Base-by-base conservation (phyloP, 2,797 vertebrate genomes). In the Iguana delicatissima region DNA sequence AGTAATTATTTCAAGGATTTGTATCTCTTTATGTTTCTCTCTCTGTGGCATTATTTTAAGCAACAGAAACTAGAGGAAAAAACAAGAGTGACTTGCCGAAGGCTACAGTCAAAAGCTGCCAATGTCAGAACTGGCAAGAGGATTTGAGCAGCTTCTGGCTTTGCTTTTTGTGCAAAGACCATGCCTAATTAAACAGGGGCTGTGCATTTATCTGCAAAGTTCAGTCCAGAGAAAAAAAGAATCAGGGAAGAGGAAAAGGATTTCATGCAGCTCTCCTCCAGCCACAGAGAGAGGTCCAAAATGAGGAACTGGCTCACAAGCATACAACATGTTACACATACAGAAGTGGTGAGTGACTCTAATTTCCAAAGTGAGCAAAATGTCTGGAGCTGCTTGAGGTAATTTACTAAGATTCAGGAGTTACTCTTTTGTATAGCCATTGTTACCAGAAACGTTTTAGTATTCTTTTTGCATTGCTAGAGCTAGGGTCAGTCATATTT, bases 181-280 rank as follows among this genome's bases (percentile, higher is more conserved):
- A 57, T 72, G 84, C 89, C 76, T 82, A 90, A 90, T 90, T 80
- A 90, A 90, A 90, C 55, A 9, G 84, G 67, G 80, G 77, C 14
- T 81, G 50, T 73, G 42, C 55, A 80, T 80, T 80, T 90, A 90
- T 85, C 77, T 81, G 77, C 20, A 42, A 86, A 86, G 52, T 86
- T 86, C 69, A 74, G 69, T 74, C 55, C 84, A 90, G 72, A 86
- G 24, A 81, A 42, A 35, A 16, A 90, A 52, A 46, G 64, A 88
- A 81, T 38, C 69, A 84, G 6, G 20, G 77, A n/a, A 52, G 22
- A 76, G 26, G 67, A 81, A 64, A 52, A 55, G 57, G 38, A 64
- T 76, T 59, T 46, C 38, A 62, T 74, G 38, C 13, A 20, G 10
- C 52, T 73, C 35, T 50, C 32, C 32, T 67, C 42, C 67, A 29